Evolutionary conservation across 2,113 vertebrate species (phyloP), one percentile per base, ranked within the genome.

Genomic region (Seriola quinqueradiata): DNA sequence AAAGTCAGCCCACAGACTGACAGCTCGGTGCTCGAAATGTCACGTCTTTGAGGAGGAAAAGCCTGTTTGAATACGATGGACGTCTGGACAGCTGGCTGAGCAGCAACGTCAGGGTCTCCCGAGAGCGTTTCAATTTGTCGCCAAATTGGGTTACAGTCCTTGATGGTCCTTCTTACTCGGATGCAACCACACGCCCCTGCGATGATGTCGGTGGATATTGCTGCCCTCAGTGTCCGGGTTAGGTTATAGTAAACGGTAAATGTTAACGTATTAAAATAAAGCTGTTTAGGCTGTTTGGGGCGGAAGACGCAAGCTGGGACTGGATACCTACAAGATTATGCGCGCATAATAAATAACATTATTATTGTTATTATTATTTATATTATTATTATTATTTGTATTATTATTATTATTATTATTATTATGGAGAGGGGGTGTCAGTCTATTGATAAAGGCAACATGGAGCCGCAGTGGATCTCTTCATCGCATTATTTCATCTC

Each of bases 1-100:
- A 86, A 89, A 95, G 92, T 88, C 93, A 91, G 89, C 88, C 84
- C 78, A 54, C 91, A 92, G 92, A 87, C 89, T 96, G 95, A 96
- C 95, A 96, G 95, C 93, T 87, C 83, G 81, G 70, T 79, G 77
- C 82, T 84, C 81, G 83, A 83, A 89, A 92, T 93, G 91, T 86
- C 77, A 76, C 79, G 83, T 81, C 71, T 85, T 79, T 89, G 57
- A 59, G 75, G 73, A 82, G 70, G 65, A 58, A 81, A 70, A 84
- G 13, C 58, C 70, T 19, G 69, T 68, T 74, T 79, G 83, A 79
- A 69, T 28, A 28, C 75, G 66, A 78, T 23, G 81, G 84, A 87
- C 36, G 58, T 75, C 64, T 60, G 74, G 75, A 77, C 70, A 64
- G 81, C 77, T 72, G 87, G 64, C 72, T 85, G 85, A 87, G 50